Percentiles rank a stretch among this genome's conserved stretches.
phyloP scores from a whole-genome alignment of 2,113 vertebrate species.

The Gallinago media region DNA sequence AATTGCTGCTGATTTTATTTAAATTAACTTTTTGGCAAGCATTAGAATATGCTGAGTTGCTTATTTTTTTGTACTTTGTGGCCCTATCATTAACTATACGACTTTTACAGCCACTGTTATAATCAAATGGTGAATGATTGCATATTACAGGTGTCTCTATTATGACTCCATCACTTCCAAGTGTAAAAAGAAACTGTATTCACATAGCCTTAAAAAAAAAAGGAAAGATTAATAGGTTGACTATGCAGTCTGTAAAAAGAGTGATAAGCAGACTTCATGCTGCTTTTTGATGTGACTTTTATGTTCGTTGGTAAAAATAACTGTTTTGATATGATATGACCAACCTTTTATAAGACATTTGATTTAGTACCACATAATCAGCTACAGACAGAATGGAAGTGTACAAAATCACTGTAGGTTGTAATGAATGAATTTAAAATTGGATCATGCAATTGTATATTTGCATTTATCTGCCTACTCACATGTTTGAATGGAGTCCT shows the following conservation, averaged over 20 bases:
- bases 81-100: rapidly evolving
- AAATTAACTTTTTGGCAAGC: constrained; percentile 43
- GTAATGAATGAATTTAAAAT: not conserved
- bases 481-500: not conserved
- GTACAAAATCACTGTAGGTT: not conserved
- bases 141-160: not conserved
- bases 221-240: not conserved
- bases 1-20: constrained; percentile 56
- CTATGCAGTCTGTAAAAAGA: not conserved
- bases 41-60: not conserved
- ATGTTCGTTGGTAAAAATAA: not conserved
- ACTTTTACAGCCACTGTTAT: not conserved
- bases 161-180: not conserved
- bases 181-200: not conserved
- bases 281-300: not conserved
- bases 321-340: not conserved
- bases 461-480: not conserved
- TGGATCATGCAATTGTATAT: not conserved
- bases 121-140: not conserved
- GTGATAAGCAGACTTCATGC: not conserved
- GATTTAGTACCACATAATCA: not conserved
- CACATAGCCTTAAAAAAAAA: not conserved
- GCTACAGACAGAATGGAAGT: not conserved
- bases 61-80: not conserved
- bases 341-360: not conserved